These are phyloP conservation scores for Stylophora pistillata DNA, from an alignment of 64 coral and sea anemone genomes.

Conservation along the genomic window DNA sequence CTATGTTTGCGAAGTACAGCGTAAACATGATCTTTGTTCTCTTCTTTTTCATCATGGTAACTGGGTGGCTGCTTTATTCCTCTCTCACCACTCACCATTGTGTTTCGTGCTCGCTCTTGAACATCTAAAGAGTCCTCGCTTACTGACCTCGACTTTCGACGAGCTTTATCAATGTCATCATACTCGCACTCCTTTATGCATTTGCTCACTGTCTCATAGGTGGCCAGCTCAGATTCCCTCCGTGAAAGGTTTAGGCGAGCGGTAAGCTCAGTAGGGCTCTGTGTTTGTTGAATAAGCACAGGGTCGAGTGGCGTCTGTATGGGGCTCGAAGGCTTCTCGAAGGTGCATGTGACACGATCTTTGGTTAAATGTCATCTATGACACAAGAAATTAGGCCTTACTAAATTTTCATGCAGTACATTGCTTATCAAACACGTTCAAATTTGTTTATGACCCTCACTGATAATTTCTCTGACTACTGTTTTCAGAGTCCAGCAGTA, in stretches of 20 bases:
- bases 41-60: not conserved
- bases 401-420: too few relatives aligned
- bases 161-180: not conserved
- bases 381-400: too few relatives aligned
- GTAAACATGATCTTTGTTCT: slow-evolving; percentile 2
- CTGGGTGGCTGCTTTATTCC: not conserved
- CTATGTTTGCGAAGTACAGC: not conserved
- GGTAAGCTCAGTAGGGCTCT: not conserved
- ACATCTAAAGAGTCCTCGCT: too few relatives aligned
- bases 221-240: not conserved
- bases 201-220: not conserved
- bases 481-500: too few relatives aligned
- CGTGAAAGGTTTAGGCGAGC: not conserved
- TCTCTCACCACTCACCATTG: not conserved
- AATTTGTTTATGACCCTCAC: too few relatives aligned
- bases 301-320: not conserved
- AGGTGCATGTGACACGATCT: not conserved
- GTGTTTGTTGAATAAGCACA: not conserved
- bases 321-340: not conserved
- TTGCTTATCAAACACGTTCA: too few relatives aligned
- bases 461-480: too few relatives aligned
- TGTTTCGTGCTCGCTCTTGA: not conserved
- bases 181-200: not conserved
- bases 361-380: too few relatives aligned
- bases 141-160: not conserved